Evolutionary conservation across 2,888 invertebrate genomes (phyloP).

Genomic region (Ashinkailepas kermadecensis): DNA sequence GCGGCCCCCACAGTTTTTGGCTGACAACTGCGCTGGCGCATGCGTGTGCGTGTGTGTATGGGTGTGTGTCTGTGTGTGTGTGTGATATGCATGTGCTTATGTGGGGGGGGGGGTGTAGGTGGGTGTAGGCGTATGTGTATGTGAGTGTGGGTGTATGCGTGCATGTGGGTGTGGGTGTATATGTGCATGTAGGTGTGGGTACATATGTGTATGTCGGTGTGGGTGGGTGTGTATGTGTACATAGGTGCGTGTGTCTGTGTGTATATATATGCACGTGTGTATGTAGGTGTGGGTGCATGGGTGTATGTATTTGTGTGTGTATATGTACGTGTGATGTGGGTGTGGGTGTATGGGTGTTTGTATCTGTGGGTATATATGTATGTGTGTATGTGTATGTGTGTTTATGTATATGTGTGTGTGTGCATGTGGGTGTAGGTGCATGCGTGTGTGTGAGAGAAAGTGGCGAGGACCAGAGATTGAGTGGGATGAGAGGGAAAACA

Average conservation of each 20-base stretch:
- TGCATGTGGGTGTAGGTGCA: conserved; percentile 7
- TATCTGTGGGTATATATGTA: not conserved
- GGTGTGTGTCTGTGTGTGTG: not conserved
- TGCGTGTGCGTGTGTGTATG: too few species aligned
- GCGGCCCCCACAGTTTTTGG: too few species aligned
- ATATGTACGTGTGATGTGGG: not conserved
- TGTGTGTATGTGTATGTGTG: conserved; percentile 12
- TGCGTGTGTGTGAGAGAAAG: not conserved
- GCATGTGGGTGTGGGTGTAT: not conserved
- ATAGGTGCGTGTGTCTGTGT: not conserved
- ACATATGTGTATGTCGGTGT: not conserved
- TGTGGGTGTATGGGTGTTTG: not conserved
- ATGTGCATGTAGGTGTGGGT: not conserved
- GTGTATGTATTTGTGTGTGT: not conserved
- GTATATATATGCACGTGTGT: not conserved
- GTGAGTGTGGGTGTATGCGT: not conserved
- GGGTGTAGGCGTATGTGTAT: not conserved
- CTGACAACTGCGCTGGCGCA: too few species aligned
- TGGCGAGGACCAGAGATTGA: too few species aligned
- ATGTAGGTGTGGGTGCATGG: not conserved
- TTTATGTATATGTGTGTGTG: conserved; percentile 14
- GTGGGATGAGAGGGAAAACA: too few species aligned
- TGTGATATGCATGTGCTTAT: too few species aligned
- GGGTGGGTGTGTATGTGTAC: not conserved
- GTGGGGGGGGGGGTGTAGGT: too few species aligned